phyloP scores from a whole-genome alignment of 2,888 invertebrate genomes.

The Toxonevra muliebris region DNA sequence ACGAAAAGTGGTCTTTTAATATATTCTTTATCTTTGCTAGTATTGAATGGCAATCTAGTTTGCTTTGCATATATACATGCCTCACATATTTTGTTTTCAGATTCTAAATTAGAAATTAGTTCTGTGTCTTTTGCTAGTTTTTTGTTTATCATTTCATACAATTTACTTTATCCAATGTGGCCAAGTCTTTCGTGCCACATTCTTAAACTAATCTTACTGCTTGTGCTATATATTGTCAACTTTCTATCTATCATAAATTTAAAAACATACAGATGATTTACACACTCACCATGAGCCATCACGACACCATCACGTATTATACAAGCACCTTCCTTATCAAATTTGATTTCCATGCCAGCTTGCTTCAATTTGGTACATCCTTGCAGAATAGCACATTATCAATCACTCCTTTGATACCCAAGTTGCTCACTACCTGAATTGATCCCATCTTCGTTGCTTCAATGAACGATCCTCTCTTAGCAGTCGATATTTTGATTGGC shows the following conservation, averaged over 20 bases:
- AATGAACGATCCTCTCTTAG: slow-evolving; percentile 42
- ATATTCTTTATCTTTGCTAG: slow-evolving; percentile 45
- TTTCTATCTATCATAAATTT: no score
- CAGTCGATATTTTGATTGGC: slow-evolving; percentile 52
- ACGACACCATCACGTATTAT: no score
- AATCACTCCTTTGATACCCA: no score
- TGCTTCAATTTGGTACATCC: no score
- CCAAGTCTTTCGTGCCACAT: slow-evolving; percentile 43
- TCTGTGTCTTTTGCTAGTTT: slow-evolving; percentile 36
- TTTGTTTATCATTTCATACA: slow-evolving; percentile 39
- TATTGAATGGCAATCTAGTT: slow-evolving; percentile 51
- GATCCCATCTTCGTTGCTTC: slow-evolving; percentile 43
- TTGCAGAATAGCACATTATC: no score
- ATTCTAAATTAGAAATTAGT: slow-evolving; percentile 28
- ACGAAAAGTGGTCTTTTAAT: slow-evolving; percentile 53
- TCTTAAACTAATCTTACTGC: no score
- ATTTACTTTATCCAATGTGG: slow-evolving; percentile 39
- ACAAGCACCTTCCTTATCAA: no score
- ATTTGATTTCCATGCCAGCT: no score
- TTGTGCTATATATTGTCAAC: no score
- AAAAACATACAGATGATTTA: no score
- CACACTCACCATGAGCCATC: no score
- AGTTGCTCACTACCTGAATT: no score
- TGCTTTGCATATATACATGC: slow-evolving; percentile 48
- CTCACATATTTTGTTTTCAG: slow-evolving; percentile 49